Evolutionary conservation across 2,113 vertebrate species (phyloP).

Genomic region (Emberiza fucata): DNA sequence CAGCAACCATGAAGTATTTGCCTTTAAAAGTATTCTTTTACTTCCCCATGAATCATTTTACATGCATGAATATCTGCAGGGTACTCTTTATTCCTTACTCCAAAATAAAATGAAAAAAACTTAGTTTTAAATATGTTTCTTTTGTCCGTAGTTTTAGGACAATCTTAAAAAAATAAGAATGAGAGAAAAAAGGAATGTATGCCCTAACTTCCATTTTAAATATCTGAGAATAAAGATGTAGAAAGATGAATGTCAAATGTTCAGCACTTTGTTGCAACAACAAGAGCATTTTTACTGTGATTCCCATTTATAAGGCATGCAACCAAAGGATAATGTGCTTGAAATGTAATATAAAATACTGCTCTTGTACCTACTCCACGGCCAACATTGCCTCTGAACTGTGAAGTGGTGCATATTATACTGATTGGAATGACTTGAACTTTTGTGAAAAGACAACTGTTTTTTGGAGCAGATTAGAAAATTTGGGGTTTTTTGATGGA

Average conservation of each 20-base stretch:
- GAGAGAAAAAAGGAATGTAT: background rate
- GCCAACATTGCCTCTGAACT: background rate
- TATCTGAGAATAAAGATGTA: background rate
- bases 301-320: background rate
- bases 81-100: background rate
- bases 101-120: background rate
- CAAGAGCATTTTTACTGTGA: background rate
- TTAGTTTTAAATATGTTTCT: background rate
- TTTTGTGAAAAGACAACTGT: background rate
- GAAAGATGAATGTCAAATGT: background rate
- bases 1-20: background rate
- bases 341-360: background rate
- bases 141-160: background rate
- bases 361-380: background rate
- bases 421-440: background rate
- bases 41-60: background rate
- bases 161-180: background rate
- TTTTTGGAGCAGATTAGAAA: background rate
- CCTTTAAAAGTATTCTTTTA: background rate
- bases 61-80: background rate
- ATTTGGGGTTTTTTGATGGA: background rate
- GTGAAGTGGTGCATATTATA: background rate
- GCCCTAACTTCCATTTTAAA: background rate
- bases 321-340: background rate
- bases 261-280: background rate